Evolutionary conservation across 2,113 vertebrate genomes (phyloP).

Genomic region (Symphodus melops): DNA sequence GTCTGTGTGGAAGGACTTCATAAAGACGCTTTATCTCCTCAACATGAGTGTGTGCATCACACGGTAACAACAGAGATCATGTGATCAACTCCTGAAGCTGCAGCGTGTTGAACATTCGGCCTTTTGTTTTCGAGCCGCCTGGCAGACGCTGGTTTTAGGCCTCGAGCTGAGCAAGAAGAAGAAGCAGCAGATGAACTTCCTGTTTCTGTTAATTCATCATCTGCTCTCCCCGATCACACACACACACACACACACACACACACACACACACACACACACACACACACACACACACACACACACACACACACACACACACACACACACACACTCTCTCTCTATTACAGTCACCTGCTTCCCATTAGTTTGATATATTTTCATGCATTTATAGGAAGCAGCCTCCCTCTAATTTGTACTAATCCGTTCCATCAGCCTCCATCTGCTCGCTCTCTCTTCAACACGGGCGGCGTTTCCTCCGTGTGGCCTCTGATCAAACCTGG

Average conservation of each 20-base stretch:
- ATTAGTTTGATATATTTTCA: conserved; percentile 55
- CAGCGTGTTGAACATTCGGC: not conserved
- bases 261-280: not conserved
- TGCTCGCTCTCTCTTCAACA: conserved; percentile 18
- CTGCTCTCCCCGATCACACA: conserved; percentile 21
- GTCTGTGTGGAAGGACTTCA: conserved; percentile 26
- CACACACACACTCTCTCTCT: conserved; percentile 7
- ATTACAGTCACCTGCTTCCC: conserved; percentile 28
- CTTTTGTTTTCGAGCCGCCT: conserved; percentile 17
- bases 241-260: not conserved
- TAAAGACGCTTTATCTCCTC: conserved; percentile 38
- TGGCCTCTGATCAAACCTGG: conserved; percentile 7
- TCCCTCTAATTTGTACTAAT: conserved; percentile 60
- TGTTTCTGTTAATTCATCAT: conserved; percentile 54
- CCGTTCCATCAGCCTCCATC: conserved; percentile 53
- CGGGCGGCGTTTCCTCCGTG: not conserved
- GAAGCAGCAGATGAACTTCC: conserved; percentile 46
- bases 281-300: too few species aligned
- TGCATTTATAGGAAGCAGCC: conserved; percentile 53
- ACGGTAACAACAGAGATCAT: conserved; percentile 11
- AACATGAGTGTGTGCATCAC: conserved; percentile 23
- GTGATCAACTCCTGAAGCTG: not conserved
- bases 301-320: not conserved
- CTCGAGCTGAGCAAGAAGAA: conserved; percentile 15
- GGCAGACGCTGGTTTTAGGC: conserved; percentile 44